Percentiles rank a stretch among this genome's conserved stretches.
These are phyloP conservation scores for Meriones unguiculatus DNA, from an alignment of 2,113 vertebrate species.

Conservation along the genomic window DNA sequence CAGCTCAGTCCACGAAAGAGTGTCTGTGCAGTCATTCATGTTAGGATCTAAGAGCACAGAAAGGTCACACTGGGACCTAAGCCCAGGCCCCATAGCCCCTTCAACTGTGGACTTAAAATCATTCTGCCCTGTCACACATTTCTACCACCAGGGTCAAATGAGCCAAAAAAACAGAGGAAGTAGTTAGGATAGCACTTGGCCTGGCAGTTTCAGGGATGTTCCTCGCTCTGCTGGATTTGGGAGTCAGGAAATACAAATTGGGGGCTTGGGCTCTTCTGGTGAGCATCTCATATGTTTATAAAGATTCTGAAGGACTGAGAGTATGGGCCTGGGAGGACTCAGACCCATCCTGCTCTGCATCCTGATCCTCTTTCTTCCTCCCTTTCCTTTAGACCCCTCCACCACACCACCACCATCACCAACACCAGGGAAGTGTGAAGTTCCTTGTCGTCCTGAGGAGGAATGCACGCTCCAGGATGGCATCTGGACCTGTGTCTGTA, in stretches of 20 bases:
- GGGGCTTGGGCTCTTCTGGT: background rate
- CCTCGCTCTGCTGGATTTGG: background rate
- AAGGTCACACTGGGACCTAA: background rate
- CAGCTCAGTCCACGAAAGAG: background rate
- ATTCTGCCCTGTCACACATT: fast-evolving
- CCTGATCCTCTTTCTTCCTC: background rate
- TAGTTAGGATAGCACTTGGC: background rate
- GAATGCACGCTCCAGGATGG: constrained; percentile 46
- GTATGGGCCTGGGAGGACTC: background rate
- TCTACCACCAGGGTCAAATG: background rate
- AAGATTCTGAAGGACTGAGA: background rate
- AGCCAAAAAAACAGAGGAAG: too few relatives aligned
- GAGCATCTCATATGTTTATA: background rate
- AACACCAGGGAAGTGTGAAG: background rate
- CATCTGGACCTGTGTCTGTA: constrained; percentile 72
- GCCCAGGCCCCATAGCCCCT: background rate
- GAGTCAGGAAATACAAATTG: background rate
- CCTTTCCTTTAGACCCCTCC: constrained; percentile 17
- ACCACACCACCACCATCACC: fast-evolving
- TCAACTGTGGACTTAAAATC: too few relatives aligned
- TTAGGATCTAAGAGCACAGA: background rate
- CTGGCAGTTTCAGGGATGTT: background rate
- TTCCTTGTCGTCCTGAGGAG: constrained; percentile 25
- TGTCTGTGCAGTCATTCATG: background rate
- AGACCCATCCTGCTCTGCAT: background rate